These are phyloP conservation scores for Stictocephala bisonia DNA, from an alignment of 2,888 invertebrate genomes.

Conservation along the genomic window DNA sequence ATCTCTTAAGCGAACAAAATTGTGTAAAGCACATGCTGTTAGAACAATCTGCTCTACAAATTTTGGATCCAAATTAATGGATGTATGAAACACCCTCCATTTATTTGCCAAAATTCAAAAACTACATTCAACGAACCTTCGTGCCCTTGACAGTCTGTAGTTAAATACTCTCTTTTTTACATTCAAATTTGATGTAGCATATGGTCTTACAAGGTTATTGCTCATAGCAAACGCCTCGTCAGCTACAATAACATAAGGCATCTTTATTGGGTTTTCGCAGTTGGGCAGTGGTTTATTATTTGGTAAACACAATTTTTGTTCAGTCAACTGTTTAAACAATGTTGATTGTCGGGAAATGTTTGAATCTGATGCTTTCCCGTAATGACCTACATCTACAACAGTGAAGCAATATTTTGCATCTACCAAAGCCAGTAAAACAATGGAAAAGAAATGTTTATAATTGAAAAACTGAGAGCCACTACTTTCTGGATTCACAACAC, in stretches of 20 bases:
- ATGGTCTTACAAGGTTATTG: not conserved
- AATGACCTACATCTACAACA: slow-evolving; percentile 32
- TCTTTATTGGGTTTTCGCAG: not conserved
- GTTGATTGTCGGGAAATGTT: slow-evolving; percentile 21
- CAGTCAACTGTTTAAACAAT: not conserved
- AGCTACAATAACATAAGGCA: slow-evolving; percentile 6
- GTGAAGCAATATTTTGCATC: slow-evolving; percentile 40
- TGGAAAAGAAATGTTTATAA: slow-evolving; percentile 45
- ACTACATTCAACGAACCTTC: no score
- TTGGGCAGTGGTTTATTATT: not conserved
- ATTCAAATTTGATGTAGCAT: not conserved
- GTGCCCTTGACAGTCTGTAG: no score
- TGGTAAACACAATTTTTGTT: not conserved
- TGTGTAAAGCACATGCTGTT: no score
- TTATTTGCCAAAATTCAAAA: no score
- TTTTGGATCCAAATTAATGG: not conserved
- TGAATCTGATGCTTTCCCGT: slow-evolving; percentile 36
- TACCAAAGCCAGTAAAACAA: slow-evolving; percentile 43
- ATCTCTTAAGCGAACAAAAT: not conserved
- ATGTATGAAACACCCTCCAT: no score
- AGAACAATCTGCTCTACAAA: not conserved
- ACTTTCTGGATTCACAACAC: slow-evolving; percentile 22
- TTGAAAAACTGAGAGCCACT: slow-evolving; percentile 39
- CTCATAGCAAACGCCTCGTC: slow-evolving; percentile 6
- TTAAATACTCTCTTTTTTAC: no score